These are phyloP conservation scores for Microctonus aethiopoides DNA, from an alignment of 2,888 invertebrate species.

Conservation along the genomic window DNA sequence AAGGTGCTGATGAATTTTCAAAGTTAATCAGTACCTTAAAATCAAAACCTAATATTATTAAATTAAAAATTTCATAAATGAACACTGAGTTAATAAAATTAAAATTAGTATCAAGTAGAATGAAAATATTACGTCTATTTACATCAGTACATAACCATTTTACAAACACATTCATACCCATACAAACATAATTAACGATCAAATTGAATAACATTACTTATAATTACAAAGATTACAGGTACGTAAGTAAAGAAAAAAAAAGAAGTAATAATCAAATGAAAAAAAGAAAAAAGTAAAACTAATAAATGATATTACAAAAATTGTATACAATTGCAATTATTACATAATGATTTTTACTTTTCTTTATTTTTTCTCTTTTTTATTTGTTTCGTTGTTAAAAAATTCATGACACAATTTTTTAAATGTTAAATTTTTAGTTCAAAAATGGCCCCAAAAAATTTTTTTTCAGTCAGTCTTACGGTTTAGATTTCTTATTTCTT, in stretches of 20 bases:
- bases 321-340: neutral
- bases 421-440: conserved; percentile 45
- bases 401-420: neutral
- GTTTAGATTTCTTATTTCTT: conserved; percentile 33
- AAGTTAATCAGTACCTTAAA: neutral
- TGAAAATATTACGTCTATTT: neutral
- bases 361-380: neutral
- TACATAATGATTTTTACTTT: conserved; percentile 8
- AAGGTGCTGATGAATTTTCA: no score
- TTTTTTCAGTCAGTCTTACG: conserved; percentile 59
- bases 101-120: neutral
- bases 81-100: no score
- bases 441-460: conserved; percentile 58
- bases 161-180: neutral
- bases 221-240: neutral
- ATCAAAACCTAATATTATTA: no score
- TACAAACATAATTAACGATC: neutral
- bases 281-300: neutral
- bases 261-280: no score
- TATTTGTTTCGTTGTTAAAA: conserved; percentile 25
- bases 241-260: neutral
- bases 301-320: neutral
- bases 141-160: neutral
- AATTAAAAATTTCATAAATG: no score
- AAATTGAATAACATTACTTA: neutral